Conservation (phyloP, 2,888 invertebrate genomes). For the Conops quadrifasciatus region DNA sequence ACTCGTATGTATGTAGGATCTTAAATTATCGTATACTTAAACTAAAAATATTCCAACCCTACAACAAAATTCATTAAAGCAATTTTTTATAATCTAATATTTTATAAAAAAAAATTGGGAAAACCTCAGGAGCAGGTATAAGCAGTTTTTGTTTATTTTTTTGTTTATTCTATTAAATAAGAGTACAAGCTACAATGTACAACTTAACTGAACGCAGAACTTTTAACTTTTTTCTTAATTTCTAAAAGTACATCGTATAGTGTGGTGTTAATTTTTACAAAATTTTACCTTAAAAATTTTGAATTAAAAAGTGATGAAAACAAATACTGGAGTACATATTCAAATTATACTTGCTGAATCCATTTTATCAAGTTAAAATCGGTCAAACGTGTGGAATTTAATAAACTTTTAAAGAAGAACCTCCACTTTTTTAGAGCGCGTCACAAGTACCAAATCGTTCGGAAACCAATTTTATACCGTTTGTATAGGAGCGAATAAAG, state of each 20-base stretch:
- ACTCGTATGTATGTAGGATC: not conserved
- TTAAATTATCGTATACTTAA: not conserved
- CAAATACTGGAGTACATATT: not conserved
- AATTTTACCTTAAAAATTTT: too few species aligned
- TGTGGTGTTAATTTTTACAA: not conserved
- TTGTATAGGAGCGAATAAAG: too few species aligned
- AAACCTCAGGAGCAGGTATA: not conserved
- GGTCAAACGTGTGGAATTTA: not conserved
- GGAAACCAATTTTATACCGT: not conserved
- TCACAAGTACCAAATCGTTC: not conserved
- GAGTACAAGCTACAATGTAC: not conserved
- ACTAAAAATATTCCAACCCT: not conserved
- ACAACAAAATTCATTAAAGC: not conserved
- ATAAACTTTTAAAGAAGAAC: not conserved
- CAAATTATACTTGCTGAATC: not conserved
- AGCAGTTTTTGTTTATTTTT: not conserved
- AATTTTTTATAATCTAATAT: too few species aligned
- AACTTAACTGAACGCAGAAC: not conserved
- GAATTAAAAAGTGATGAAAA: not conserved
- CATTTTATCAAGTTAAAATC: too few species aligned
- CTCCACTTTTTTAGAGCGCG: not conserved
- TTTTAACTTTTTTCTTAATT: not conserved
- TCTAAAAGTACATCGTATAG: not conserved
- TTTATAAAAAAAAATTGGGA: not conserved
- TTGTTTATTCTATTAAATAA: not conserved